Percentiles rank a stretch among this genome's conserved stretches.
These are phyloP conservation scores for Bombyx mori DNA, from an alignment of 1,140 invertebrate species.

Conservation along the genomic window DNA sequence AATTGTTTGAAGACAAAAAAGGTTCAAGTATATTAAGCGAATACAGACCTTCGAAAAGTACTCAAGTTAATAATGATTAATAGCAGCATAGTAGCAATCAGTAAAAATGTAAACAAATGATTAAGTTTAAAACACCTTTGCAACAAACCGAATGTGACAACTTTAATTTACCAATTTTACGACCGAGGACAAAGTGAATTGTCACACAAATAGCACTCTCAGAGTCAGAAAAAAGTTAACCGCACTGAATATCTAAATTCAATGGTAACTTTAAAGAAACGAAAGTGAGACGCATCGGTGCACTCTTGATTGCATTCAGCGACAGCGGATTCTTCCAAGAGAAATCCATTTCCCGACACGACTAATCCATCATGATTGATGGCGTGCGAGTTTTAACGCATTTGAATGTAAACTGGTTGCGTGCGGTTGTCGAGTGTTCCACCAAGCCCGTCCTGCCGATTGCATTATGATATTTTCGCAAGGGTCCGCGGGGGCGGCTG, in stretches of 20 bases:
- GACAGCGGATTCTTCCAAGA: constrained; percentile 34
- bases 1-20: constrained; percentile 50
- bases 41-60: constrained; percentile 4
- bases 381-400: constrained; percentile 66
- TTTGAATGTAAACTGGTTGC: constrained; percentile 66
- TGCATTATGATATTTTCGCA: constrained; percentile 71
- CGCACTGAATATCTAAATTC: constrained; percentile 55
- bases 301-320: constrained; percentile 32
- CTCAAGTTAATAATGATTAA: no score
- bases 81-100: no score
- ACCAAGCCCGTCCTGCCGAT: constrained; percentile 65
- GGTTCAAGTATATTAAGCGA: constrained; percentile 34
- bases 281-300: constrained; percentile 19
- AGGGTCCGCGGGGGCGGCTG: constrained; percentile 56
- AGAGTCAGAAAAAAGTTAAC: constrained; percentile 41
- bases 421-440: constrained; percentile 63
- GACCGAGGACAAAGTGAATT: no score
- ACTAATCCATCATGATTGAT: constrained; percentile 62
- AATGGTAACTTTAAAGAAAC: constrained; percentile 45
- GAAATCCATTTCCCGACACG: constrained; percentile 61
- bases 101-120: no score
- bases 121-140: no score
- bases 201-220: not conserved
- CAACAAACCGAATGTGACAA: no score
- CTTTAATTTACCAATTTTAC: no score